Evolutionary conservation across 2,797 vertebrate genomes (phyloP), one percentile per base, ranked within the genome.

Genomic region (Sorex maritimensis): DNA sequence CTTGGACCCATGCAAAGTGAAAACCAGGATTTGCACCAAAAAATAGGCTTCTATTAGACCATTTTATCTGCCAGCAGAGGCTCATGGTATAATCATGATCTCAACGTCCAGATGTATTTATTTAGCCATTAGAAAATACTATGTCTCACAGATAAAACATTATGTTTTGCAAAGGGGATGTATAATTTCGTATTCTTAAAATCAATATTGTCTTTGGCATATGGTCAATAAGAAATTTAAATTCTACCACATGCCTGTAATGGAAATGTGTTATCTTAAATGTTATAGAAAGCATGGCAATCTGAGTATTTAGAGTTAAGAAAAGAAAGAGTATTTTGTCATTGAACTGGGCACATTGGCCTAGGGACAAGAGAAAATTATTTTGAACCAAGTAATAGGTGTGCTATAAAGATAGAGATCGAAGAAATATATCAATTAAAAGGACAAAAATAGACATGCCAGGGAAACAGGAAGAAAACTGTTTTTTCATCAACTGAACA

Each of bases 11-110:
- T 46, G 67, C 10, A 41, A 77, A 80, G 58, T 23, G 44, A 75
- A 78, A 93, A 67, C 44, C 30, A 89, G 77, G 34, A 41, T 72
- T 75, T 95, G 46, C 3, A 52, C 82, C 75, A 83, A 87, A 61
- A 77, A 24, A 26, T 13, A 41, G 23, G 12, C 38, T 82, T 81
- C 2, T 15, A 2, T 72, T n/a, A 74, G 15, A 13, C 30, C 55
- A 52, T 4, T 74, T 77, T 34, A 24, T 65, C 12, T 69, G 10
- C 17, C 30, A 34, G 5, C 24, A 73, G 28, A 26, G 26, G 79
- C 77, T 49, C 38, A 9, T 84, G 24, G 65, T 26, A 41, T 46
- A 87, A 23, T 83, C 5, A 13, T 86, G 77, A 15, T 41, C 6
- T n/a, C 5, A 2, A 52, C 19, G 68, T 81, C 80, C 38, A 52